Conservation (phyloP, 2,888 invertebrate genomes). For the Portevinia maculata region DNA sequence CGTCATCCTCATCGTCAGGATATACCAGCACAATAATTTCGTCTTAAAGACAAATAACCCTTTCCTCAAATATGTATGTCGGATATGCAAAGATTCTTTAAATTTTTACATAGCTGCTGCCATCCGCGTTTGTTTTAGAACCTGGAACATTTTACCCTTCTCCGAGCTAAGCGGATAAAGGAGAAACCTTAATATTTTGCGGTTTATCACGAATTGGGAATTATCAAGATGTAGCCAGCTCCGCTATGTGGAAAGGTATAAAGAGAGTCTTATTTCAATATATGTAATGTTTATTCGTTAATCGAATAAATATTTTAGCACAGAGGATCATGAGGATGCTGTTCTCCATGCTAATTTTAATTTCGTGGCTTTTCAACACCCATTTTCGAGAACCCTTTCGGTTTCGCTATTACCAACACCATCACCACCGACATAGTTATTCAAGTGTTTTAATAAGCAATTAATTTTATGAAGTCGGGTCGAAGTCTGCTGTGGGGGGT, state of each 20-base stretch:
- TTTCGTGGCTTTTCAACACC: constrained; percentile 48
- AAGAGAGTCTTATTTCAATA: constrained; percentile 26
- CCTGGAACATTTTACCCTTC: constrained; percentile 1
- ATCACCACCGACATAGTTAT: constrained; percentile 19
- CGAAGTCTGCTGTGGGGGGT: not conserved
- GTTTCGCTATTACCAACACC: not conserved
- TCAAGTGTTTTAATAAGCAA: constrained; percentile 72
- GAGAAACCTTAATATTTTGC: constrained; percentile 22
- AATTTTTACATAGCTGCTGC: constrained; percentile 7
- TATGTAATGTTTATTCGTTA: constrained; percentile 53
- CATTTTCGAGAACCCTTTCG: constrained; percentile 8
- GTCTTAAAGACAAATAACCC: constrained; percentile 40
- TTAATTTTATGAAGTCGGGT: constrained; percentile 59
- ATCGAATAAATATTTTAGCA: constrained; percentile 33
- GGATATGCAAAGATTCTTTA: constrained; percentile 37
- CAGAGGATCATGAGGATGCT: not conserved
- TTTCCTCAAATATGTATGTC: constrained; percentile 5
- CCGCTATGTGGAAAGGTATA: constrained; percentile 1
- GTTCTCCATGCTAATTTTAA: constrained; percentile 48
- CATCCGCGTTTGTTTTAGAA: not conserved
- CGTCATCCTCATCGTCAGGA: not conserved
- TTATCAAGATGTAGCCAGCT: constrained; percentile 38
- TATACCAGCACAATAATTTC: constrained; percentile 32
- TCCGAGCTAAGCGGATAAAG: not conserved
- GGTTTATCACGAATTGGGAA: constrained; percentile 45